Evolutionary conservation across 2,113 vertebrate genomes (phyloP), one percentile per base, ranked within the genome.

Genomic region (Orientallactaga bullata): DNA sequence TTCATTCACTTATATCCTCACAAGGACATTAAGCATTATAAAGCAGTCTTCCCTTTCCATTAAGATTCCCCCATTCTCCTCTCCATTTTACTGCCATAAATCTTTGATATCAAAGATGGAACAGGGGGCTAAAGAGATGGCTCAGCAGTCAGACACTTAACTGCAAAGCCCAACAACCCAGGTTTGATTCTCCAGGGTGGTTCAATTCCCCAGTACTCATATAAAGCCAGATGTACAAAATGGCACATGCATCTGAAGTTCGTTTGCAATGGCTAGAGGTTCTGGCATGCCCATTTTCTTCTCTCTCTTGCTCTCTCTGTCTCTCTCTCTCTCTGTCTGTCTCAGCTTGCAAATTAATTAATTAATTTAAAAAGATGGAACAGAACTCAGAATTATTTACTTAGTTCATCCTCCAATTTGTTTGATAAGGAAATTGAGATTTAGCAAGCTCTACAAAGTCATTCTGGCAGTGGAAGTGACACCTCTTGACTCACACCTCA

Each of bases 321-420:
- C 42, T 47, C 42, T 47, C 42, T 47, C 42, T 47, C 42, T 47
- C 8, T 47, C 42, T 47, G 42, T 47, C 5, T 47, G 42, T 47
- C 42, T 47, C 42, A 47, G 42, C 42, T 47, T 47, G 42, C 42
- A 47, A 47, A 47, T 47, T 47, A 47, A 47, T 47, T 47, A 47
- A 47, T 47, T 47, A 47, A 47, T 47, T 47, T 47, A 6, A 47
- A 30, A 91, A 71, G 11, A 60, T 68, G 32, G 11, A 77, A 66
- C 39, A 20, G 21, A 80, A 91, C 37, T 63, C 58, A 68, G 37
- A 91, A 93, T 68, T 51, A 85, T 71, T 55, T 39, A 81, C 65
- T 55, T 78, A 39, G 68, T 23, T 88, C 35, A n/a, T 12, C 5
- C 0, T 32, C 39, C 74, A 32, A 23, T 42, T 88, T 90, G 60